Evolutionary conservation across 1,140 invertebrate genomes (phyloP), one percentile per base, ranked within the genome.

Genomic region (Drosophila subpulchrella): DNA sequence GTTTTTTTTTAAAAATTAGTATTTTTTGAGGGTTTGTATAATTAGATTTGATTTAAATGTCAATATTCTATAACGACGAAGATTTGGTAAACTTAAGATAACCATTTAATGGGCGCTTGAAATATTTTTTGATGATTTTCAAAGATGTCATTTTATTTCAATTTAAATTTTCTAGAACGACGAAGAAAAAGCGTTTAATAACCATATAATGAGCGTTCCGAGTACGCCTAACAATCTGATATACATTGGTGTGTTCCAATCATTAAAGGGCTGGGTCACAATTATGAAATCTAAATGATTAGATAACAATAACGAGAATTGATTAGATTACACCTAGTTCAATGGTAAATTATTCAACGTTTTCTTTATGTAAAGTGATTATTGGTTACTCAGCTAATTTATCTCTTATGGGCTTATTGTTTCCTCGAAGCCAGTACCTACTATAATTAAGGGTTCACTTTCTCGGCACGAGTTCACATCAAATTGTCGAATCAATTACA

Each of bases 401-500:
- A 10, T 12, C 13, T 17, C 15, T 1, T 39, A n/a, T 12, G 3
- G 0, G 3, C 11, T n/a, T 13, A 11, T 56, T 4, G 10, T 27
- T 42, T 58, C 4, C 15, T 6, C n/a, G 0, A 8, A 34, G 41
- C 7, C 60, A 5, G 17, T 62, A 38, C 36, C 15, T 15, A 51
- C 30, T 36, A n/a, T 12, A 53, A 68, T 68, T 66, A 53, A 68
- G 38, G 50, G 65, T 66, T 68, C 46, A 42, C 60, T 68, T 42
- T 68, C 65, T 50, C 60, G 46, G 34, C 4, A 36, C 50, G 39
- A 65, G 53, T 57, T 74, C 50, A 30, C 50, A 24, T 55, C 30
- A 1, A 38, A 24, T 56, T 68, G 38, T 68, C 30, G 24, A 48
- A 71, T 71, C 55, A 71, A 71, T 71, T 71, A 67, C 61, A 47